A percentile compares a stretch with the other conserved stretches of the same genome.
Evolutionary conservation across 2,113 vertebrate genomes (phyloP).

Genomic region (Arothron firmamentum): DNA sequence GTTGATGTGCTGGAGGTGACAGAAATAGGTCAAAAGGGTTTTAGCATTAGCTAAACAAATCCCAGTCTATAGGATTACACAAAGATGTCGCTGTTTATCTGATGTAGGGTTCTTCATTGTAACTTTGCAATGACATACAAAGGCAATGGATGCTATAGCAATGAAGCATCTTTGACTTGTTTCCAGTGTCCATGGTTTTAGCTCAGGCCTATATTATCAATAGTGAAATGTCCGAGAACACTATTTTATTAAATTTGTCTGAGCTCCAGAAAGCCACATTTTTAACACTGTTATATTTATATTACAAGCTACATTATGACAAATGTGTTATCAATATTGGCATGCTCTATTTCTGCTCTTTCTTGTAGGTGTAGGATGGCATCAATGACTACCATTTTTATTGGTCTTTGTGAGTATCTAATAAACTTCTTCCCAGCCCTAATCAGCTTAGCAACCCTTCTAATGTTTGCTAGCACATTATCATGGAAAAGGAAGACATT

Average conservation of each 20-base stretch:
- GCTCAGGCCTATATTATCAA: constrained; percentile 21
- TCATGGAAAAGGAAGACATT: background rate
- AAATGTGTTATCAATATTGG: no score
- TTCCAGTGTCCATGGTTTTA: constrained; percentile 3
- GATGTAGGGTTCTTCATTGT: constrained; percentile 71
- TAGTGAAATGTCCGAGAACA: constrained; percentile 31
- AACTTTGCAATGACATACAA: constrained; percentile 72
- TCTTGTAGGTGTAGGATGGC: constrained; percentile 58
- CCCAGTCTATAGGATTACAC: constrained; percentile 85
- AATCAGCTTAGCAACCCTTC: background rate
- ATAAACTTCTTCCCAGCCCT: background rate
- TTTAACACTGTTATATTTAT: background rate
- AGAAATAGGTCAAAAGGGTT: constrained; percentile 82
- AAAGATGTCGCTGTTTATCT: constrained; percentile 81
- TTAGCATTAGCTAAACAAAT: constrained; percentile 91
- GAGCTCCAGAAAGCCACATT: background rate
- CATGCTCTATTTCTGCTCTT: constrained; percentile 4
- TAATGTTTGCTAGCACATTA: background rate
- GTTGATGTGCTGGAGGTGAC: constrained; percentile 74
- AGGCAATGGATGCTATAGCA: constrained; percentile 23
- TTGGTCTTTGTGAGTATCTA: constrained; percentile 58
- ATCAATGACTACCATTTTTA: constrained; percentile 40
- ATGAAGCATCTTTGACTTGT: constrained; percentile 9
- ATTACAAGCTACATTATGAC: no score
- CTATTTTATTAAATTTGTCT: constrained; percentile 19